Conservation (phyloP, 2,888 invertebrate species). For the Plutella xylostella region DNA sequence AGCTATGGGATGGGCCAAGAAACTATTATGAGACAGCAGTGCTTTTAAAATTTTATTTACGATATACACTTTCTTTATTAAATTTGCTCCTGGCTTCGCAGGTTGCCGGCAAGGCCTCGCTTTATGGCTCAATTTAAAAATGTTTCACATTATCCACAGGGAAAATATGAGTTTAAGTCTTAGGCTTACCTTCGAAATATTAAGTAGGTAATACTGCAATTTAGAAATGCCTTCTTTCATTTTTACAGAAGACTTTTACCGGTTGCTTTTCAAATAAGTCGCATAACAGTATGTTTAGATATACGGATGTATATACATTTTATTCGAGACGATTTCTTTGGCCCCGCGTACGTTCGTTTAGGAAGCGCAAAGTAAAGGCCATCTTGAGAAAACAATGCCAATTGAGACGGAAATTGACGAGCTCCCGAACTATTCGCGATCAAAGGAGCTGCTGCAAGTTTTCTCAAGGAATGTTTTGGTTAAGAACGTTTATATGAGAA, state of each 20-base stretch:
- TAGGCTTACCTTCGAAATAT: slow-evolving; percentile 21
- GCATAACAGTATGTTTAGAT: no score
- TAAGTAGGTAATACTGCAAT: slow-evolving; percentile 4
- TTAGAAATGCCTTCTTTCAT: no score
- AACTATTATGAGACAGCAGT: slow-evolving; percentile 8
- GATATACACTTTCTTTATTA: slow-evolving; percentile 56
- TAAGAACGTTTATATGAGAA: no score
- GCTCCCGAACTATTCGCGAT: no score
- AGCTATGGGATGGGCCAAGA: not conserved
- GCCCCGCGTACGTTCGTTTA: no score
- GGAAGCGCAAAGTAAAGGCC: no score
- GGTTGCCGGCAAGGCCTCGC: slow-evolving; percentile 41
- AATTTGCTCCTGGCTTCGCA: slow-evolving; percentile 39
- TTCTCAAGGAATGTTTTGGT: not conserved
- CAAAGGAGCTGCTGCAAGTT: not conserved
- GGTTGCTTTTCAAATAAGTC: no score
- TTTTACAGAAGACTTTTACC: no score
- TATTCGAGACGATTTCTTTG: no score
- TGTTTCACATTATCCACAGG: slow-evolving; percentile 46
- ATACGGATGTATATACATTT: not conserved
- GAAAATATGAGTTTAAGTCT: slow-evolving; percentile 45
- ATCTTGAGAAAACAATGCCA: no score
- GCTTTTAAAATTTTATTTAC: slow-evolving; percentile 42
- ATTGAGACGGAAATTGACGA: no score
- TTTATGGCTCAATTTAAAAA: slow-evolving; percentile 60